These are phyloP conservation scores for human (Homo sapiens) DNA, from an alignment of 2,113 vertebrate genomes.

Conservation along the genomic window DNA sequence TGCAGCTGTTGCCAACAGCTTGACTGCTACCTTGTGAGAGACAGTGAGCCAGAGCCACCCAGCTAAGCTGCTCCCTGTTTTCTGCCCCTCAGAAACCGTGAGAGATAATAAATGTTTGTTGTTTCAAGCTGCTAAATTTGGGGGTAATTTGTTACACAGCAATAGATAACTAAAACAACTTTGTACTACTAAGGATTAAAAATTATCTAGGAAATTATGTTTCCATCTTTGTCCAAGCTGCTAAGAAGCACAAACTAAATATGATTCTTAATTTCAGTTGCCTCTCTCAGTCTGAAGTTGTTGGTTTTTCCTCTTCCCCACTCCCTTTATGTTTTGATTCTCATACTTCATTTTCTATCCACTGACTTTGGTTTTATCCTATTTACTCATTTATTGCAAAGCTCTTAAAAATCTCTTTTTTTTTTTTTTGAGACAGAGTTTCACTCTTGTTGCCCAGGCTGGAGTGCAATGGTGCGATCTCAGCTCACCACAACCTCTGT, in stretches of 20 bases:
- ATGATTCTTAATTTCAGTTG: not conserved
- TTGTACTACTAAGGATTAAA: not conserved
- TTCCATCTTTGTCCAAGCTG: not conserved
- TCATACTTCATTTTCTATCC: not conserved
- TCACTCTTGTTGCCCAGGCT: too few species aligned
- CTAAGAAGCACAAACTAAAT: not conserved
- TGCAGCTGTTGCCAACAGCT: not conserved
- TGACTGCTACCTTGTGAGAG: not conserved
- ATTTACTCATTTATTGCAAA: not conserved
- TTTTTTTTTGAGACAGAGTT: too few species aligned
- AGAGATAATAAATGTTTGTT: slow-evolving; percentile 27
- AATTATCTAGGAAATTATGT: not conserved
- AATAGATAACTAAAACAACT: slow-evolving; percentile 41
- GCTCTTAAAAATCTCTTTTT: not conserved
- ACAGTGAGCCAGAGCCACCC: not conserved
- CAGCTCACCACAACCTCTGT: too few species aligned
- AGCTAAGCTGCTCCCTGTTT: not conserved
- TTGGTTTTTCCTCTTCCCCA: not conserved
- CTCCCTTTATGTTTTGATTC: not conserved
- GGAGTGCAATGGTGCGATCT: too few species aligned
- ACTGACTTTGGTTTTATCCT: not conserved
- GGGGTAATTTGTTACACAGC: slow-evolving; percentile 39
- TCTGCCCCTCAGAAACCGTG: not conserved
- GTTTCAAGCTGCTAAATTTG: slow-evolving; percentile 36
- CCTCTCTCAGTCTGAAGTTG: not conserved